Conservation (phyloP, 2,113 vertebrate species). For the Sphaerodactylus townsendi region DNA sequence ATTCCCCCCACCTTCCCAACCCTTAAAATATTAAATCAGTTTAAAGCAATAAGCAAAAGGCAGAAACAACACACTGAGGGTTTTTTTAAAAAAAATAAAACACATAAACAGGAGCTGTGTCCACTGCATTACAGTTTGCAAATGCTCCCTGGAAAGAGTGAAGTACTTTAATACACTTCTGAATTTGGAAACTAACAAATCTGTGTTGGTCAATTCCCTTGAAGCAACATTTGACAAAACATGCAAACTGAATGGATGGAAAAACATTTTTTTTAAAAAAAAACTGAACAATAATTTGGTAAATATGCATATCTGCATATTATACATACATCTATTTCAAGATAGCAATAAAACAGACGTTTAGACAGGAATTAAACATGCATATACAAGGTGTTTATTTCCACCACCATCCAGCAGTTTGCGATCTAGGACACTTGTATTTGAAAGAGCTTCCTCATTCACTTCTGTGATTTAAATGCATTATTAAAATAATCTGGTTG, state of each 20-base stretch:
- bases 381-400: neutral
- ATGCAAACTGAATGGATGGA: neutral
- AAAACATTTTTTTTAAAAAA: neutral
- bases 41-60: neutral
- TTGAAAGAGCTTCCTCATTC: neutral
- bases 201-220: conserved; percentile 24
- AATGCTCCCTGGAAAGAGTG: neutral
- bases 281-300: neutral
- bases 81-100: neutral
- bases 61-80: neutral
- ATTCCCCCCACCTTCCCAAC: neutral
- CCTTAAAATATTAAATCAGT: neutral
- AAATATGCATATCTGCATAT: neutral
- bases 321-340: neutral
- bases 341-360: neutral
- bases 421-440: neutral
- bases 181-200: conserved; percentile 30
- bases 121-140: neutral
- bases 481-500: too few species aligned
- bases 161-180: conserved; percentile 6
- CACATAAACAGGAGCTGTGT: neutral
- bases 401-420: too few species aligned
- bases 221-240: neutral
- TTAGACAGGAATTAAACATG: neutral
- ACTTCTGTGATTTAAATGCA: neutral